phyloP scores from a whole-genome alignment of 2,797 vertebrate species.

The Neomorphus geoffroyi region DNA sequence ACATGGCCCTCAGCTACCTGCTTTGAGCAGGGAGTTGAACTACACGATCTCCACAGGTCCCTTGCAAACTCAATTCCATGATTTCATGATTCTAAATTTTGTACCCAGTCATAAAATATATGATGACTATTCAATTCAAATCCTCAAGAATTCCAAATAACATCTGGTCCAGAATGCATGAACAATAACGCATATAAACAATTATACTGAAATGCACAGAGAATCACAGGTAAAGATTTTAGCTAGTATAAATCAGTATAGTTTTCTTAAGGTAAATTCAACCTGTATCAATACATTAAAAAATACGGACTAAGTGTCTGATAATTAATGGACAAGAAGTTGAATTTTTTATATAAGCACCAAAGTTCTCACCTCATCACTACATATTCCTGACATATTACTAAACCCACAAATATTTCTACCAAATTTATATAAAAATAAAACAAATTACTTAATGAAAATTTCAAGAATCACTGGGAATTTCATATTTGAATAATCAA shows the following conservation, averaged over 20 bases:
- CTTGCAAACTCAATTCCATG: background rate
- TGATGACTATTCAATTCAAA: background rate
- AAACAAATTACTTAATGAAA: background rate
- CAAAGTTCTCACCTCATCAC: background rate
- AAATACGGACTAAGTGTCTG: background rate
- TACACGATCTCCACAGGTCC: background rate
- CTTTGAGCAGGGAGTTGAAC: background rate
- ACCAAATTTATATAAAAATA: background rate
- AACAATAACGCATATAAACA: background rate
- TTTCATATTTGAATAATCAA: background rate
- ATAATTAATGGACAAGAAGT: background rate
- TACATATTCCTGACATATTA: background rate
- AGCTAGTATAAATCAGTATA: background rate
- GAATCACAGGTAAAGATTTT: background rate
- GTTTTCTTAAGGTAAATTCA: background rate
- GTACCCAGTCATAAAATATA: background rate
- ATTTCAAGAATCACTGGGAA: background rate
- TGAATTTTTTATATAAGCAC: background rate
- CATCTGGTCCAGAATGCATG: background rate
- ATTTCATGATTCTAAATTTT: background rate
- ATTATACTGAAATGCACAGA: background rate
- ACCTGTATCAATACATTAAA: background rate
- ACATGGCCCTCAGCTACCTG: background rate
- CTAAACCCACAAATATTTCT: background rate
- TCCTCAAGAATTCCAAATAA: background rate